Percentiles rank a stretch among this genome's conserved stretches.
These are phyloP conservation scores for Bufotes viridis DNA, from an alignment of 2,797 vertebrate species.

Conservation along the genomic window DNA sequence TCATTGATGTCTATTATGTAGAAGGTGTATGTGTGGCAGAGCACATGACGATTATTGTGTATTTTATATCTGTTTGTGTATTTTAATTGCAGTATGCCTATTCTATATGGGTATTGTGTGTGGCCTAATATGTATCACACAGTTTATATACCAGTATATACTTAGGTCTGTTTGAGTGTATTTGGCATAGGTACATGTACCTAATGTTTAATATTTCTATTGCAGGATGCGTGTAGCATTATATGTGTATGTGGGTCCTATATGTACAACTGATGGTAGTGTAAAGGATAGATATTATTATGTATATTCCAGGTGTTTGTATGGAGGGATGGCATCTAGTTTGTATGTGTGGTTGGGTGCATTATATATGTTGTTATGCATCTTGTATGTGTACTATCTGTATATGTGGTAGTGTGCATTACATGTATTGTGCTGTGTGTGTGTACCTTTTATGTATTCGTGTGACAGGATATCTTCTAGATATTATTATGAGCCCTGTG, in stretches of 20 bases:
- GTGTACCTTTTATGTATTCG: neutral
- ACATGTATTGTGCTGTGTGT: neutral
- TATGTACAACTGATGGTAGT: neutral
- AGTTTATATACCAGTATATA: neutral
- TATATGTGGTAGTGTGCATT: neutral
- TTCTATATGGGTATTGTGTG: neutral
- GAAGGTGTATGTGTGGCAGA: neutral
- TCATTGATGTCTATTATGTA: neutral
- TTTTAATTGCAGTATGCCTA: conserved; percentile 23
- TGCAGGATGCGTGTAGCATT: too few species aligned
- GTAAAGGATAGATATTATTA: neutral
- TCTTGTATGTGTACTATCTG: conserved; percentile 9
- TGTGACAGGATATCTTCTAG: neutral
- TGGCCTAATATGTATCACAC: neutral
- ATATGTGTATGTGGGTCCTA: neutral
- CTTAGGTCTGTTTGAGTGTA: neutral
- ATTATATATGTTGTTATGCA: conserved; percentile 42
- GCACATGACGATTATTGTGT: conserved; percentile 60
- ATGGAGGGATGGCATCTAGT: neutral
- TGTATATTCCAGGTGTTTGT: neutral
- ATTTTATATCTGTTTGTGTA: conserved; percentile 65
- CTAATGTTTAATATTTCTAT: neutral
- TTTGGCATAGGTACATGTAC: neutral
- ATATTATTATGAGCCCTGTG: neutral
- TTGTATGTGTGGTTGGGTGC: conserved; percentile 59